Evolutionary conservation across 2,113 vertebrate genomes (phyloP).

Genomic region (Xiphorhynchus elegans): DNA sequence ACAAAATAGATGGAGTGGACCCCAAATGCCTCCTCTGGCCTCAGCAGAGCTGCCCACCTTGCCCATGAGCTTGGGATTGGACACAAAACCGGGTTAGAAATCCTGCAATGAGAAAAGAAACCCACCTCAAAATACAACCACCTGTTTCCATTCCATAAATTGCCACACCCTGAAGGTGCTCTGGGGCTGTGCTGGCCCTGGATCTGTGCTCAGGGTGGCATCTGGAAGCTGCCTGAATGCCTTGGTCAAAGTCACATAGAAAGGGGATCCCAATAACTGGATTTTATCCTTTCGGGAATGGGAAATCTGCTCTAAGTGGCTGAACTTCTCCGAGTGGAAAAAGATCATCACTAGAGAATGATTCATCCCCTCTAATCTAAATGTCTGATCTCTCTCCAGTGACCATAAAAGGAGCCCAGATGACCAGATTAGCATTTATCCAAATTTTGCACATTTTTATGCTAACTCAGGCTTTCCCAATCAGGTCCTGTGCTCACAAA

Average conservation of each 20-base stretch:
- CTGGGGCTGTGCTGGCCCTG: not conserved
- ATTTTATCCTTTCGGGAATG: not conserved
- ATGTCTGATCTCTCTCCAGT: constrained; percentile 23
- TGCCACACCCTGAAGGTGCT: not conserved
- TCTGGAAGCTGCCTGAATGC: not conserved
- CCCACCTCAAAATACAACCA: not conserved
- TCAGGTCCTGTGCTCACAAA: not conserved
- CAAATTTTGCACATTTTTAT: constrained; percentile 14
- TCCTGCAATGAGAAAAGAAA: not conserved
- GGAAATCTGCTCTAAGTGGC: not conserved
- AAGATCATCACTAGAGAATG: constrained; percentile 26
- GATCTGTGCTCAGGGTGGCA: not conserved
- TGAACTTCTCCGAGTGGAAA: constrained; percentile 34
- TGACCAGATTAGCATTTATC: constrained; percentile 41
- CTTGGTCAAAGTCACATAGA: not conserved
- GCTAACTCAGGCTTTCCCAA: constrained; percentile 31
- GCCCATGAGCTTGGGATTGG: not conserved
- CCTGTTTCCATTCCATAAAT: not conserved
- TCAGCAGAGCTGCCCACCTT: not conserved
- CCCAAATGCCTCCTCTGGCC: not conserved
- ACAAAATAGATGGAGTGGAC: not conserved
- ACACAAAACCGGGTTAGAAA: not conserved
- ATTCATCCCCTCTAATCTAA: constrained; percentile 31
- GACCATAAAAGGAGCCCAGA: constrained; percentile 62
- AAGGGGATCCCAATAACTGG: not conserved